phyloP scores from a whole-genome alignment of 2,888 invertebrate genomes.

The Cerastis leucographa region DNA sequence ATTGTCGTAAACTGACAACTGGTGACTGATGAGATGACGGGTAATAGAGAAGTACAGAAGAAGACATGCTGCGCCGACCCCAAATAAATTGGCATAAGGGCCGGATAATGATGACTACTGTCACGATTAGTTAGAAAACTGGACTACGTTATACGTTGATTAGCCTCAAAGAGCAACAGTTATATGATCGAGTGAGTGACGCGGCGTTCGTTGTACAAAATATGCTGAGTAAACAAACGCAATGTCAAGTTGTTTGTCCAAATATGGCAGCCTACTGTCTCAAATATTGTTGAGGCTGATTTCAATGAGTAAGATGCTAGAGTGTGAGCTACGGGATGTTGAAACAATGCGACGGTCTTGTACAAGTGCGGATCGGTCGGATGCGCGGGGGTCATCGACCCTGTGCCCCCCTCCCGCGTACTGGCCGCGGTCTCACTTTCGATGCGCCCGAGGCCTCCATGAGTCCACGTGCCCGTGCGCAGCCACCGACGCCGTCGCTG shows the following conservation, averaged over 20 bases:
- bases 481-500: constrained; percentile 77
- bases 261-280: constrained; percentile 63
- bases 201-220: constrained; percentile 29
- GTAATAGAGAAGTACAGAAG: no score
- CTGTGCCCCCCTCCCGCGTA: constrained; percentile 73
- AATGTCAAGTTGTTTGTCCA: constrained; percentile 62
- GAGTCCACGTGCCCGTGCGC: constrained; percentile 87
- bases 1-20: constrained; percentile 5
- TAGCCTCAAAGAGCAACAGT: constrained; percentile 28
- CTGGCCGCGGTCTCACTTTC: constrained; percentile 87
- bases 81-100: no score
- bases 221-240: constrained; percentile 55
- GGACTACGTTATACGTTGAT: constrained; percentile 15
- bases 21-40: no score
- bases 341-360: constrained; percentile 87
- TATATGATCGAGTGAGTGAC: constrained; percentile 17
- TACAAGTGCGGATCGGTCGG: constrained; percentile 89
- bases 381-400: constrained; percentile 87
- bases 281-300: constrained; percentile 71
- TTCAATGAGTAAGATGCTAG: constrained; percentile 75
- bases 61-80: no score
- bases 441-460: constrained; percentile 86
- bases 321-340: constrained; percentile 79
- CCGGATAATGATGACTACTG: no score
- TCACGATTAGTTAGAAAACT: constrained; percentile 13